Evolutionary conservation across 1,140 invertebrate species (phyloP).

Genomic region (Theocolax elegans): DNA sequence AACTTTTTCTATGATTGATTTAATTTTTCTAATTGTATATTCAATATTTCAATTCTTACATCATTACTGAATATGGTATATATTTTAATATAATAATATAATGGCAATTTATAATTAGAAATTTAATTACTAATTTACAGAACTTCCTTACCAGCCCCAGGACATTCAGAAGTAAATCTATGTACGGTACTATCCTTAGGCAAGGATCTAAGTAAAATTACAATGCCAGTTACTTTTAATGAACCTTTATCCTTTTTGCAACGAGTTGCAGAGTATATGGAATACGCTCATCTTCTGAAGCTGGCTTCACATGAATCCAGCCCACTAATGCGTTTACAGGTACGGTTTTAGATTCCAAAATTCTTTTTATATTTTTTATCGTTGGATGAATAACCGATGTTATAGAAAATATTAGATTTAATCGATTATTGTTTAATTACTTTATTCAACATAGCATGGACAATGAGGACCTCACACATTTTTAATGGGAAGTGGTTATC

Average conservation of each 20-base stretch:
- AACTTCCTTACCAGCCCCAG: constrained; percentile 83
- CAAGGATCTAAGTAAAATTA: constrained; percentile 96
- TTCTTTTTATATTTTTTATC: not conserved
- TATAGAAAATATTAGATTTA: too few species aligned
- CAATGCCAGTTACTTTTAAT: constrained; percentile 97
- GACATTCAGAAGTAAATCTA: constrained; percentile 92
- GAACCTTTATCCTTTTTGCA: constrained; percentile 96
- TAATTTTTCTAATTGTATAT: too few species aligned
- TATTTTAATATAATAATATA: too few species aligned
- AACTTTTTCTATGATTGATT: too few species aligned
- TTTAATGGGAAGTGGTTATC: too few species aligned
- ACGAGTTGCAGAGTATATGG: constrained; percentile 93
- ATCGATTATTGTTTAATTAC: too few species aligned
- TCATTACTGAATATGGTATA: too few species aligned
- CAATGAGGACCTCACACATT: too few species aligned
- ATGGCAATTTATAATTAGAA: too few species aligned
- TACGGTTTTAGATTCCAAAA: constrained; percentile 54
- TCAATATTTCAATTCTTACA: too few species aligned
- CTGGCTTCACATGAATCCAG: constrained; percentile 80
- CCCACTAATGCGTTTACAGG: constrained; percentile 83
- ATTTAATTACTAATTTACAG: constrained; percentile 64
- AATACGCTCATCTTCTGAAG: constrained; percentile 88
- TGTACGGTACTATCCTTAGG: constrained; percentile 95
- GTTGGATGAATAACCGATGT: too few species aligned
- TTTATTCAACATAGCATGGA: too few species aligned